Conservation (phyloP, 2,888 invertebrate genomes). For the Hipparchia semele region DNA sequence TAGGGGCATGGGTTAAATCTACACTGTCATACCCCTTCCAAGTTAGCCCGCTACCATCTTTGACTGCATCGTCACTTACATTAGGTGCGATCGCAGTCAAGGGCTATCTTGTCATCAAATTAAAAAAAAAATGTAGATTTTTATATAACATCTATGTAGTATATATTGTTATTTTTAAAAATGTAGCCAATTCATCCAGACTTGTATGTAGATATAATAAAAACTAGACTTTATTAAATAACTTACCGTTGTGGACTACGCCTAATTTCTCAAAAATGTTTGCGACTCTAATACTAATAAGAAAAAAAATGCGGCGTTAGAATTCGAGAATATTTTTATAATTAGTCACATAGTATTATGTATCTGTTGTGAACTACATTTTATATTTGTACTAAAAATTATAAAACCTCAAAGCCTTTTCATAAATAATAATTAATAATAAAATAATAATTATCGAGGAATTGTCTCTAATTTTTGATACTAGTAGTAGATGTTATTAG, state of each 20-base stretch:
- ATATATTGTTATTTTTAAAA: not conserved
- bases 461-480: constrained; percentile 35
- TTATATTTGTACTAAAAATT: constrained; percentile 2
- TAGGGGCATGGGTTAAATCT: too few relatives aligned
- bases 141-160: too few relatives aligned
- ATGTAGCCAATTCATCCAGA: too few relatives aligned
- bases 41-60: too few relatives aligned
- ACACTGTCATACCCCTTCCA: too few relatives aligned
- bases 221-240: too few relatives aligned
- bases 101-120: too few relatives aligned
- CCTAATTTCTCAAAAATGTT: not conserved
- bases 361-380: constrained; percentile 7
- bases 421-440: not conserved
- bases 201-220: too few relatives aligned
- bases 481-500: constrained; percentile 12
- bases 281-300: not conserved
- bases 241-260: too few relatives aligned
- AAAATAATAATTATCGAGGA: not conserved
- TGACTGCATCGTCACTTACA: too few relatives aligned
- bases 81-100: too few relatives aligned
- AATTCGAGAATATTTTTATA: not conserved
- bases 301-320: not conserved
- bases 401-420: constrained; percentile 17
- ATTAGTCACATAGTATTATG: not conserved
- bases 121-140: too few relatives aligned